Base-by-base conservation (phyloP, 53 echinoderm and acorn worm genomes). In the Paracentrotus lividus region DNA sequence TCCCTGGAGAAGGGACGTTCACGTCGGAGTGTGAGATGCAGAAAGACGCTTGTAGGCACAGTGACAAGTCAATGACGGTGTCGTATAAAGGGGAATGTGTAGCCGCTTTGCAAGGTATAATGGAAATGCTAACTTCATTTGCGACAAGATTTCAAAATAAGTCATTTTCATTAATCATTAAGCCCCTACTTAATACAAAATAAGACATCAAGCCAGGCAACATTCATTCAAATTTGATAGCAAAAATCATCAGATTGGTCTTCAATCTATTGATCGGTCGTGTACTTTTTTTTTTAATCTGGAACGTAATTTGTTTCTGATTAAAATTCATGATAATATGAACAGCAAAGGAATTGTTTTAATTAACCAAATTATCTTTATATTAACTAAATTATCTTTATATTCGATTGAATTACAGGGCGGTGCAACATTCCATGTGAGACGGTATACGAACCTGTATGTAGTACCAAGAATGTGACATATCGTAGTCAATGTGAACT, bases 401-500 rank as follows among this genome's bases (percentile, higher is more conserved):
- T n/a, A n/a, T n/a, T n/a, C n/a, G n/a, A n/a, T n/a, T n/a, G n/a
- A n/a, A n/a, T 72, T 32, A 23, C 59, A 92, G 92, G 92, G 42
- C 55, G n/a, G n/a, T 92, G 92, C 21, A 38, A 58, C 42, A 54
- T 55, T 4, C 55, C 49, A 6, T 92, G 92, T 57, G 57, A 78
- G 0, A 14, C 92, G 20, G 42, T 78, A 8, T 90, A 95, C 76
- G 93, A 93, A 12, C 95, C 95, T 7, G 90, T 95, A 32, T 95
- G 95, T 67, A 93, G 95, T 3, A 88, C 95, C 18, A 84, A 78
- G 47, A 93, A 93, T 21, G 69, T 93, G 49, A 95, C 93, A 20
- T 95, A 95, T 84, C 88, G 56, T 43, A 93, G 89, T 8, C 31
- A 60, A 33, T 95, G 95, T 84, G 89, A 51, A 61, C 57, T 95